A percentile compares a stretch with the other conserved stretches of the same genome.
phyloP scores from a whole-genome alignment of 2,888 invertebrate species.

The Cylloceria caligata region DNA sequence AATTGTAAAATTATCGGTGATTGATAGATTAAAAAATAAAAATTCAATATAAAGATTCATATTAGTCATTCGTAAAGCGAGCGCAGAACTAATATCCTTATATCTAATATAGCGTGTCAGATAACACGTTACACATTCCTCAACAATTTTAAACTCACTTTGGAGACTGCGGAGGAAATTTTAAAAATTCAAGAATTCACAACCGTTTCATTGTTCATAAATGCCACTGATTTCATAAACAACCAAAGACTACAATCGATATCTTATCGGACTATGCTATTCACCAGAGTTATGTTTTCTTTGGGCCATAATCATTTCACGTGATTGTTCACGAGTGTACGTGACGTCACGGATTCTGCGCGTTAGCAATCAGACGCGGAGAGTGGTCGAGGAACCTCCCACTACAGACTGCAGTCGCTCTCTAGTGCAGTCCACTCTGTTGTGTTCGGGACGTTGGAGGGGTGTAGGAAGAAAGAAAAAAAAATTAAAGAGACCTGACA shows the following conservation, averaged over 20 bases:
- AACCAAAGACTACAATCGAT: slow-evolving; percentile 20
- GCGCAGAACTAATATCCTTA: too few relatives aligned
- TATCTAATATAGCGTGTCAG: not conserved
- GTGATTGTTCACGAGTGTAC: slow-evolving; percentile 12
- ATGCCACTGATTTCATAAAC: not conserved
- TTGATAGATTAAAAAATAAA: slow-evolving; percentile 58
- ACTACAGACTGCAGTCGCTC: slow-evolving; percentile 9
- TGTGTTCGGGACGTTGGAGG: slow-evolving; percentile 13
- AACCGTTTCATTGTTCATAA: not conserved
- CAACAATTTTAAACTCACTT: too few relatives aligned
- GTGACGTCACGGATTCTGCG: slow-evolving; percentile 48
- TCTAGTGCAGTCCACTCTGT: slow-evolving; percentile 21
- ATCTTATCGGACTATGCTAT: slow-evolving; percentile 41
- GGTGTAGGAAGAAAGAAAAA: slow-evolving; percentile 37
- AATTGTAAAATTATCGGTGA: slow-evolving; percentile 58
- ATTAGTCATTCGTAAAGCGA: not conserved
- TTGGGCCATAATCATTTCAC: slow-evolving; percentile 26
- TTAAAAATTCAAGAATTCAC: not conserved
- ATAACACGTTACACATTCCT: too few relatives aligned
- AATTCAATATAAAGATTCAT: not conserved
- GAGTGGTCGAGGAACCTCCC: slow-evolving; percentile 21
- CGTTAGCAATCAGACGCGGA: slow-evolving; percentile 9
- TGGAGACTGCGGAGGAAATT: not conserved
- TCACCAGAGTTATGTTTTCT: slow-evolving; percentile 21
- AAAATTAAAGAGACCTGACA: slow-evolving; percentile 60